Evolutionary conservation across 1,140 invertebrate genomes (phyloP).

Genomic region (Aphaenogaster ashmeadi): DNA sequence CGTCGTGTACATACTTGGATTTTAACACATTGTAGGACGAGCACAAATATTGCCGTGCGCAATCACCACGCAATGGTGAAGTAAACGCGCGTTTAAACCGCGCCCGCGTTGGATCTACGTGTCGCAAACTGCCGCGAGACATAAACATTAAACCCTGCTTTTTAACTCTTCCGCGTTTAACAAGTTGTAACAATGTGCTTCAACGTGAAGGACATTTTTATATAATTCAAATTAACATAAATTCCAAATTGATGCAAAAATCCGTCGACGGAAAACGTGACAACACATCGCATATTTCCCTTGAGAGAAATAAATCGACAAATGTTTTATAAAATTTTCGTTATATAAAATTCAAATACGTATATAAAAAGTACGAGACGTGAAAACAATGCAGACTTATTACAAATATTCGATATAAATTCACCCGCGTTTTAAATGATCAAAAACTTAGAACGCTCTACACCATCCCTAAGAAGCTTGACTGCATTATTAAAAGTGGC

Average conservation of each 20-base stretch:
- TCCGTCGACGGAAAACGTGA: not conserved
- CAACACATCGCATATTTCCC: not conserved
- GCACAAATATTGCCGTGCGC: slow-evolving; percentile 2
- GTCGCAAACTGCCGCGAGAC: not conserved
- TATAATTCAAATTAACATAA: not conserved
- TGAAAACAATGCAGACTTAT: slow-evolving; percentile 15
- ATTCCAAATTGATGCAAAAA: not conserved
- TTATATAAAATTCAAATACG: too few relatives aligned
- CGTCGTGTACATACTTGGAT: not conserved
- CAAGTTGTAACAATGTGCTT: not conserved
- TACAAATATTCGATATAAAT: not conserved
- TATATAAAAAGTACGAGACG: not conserved
- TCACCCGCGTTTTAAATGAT: too few relatives aligned
- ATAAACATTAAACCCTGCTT: not conserved
- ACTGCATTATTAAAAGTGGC: too few relatives aligned
- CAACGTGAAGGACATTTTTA: not conserved
- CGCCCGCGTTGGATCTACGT: not conserved
- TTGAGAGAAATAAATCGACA: not conserved
- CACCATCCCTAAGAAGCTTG: too few relatives aligned
- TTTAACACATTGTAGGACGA: slow-evolving; percentile 35
- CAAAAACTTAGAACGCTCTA: too few relatives aligned
- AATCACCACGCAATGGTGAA: not conserved
- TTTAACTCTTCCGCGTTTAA: not conserved
- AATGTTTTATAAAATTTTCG: slow-evolving; percentile 1
- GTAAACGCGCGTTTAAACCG: not conserved